phyloP scores from a whole-genome alignment of 2,113 vertebrate species.

The Tautogolabrus adspersus region DNA sequence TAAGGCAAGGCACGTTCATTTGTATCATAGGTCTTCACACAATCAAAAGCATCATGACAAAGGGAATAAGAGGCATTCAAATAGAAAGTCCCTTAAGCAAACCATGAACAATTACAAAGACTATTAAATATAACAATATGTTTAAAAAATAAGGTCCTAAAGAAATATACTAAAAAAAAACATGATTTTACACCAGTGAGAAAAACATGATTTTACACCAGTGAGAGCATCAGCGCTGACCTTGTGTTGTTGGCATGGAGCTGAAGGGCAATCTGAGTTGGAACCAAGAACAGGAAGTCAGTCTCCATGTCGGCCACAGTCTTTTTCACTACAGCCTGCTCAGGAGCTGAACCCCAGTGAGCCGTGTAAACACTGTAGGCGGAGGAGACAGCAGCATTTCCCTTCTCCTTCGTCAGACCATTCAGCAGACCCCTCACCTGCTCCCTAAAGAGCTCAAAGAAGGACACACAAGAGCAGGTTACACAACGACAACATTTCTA shows the following conservation, averaged over 20 bases:
- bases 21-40: no score
- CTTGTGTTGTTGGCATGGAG: conserved; percentile 81
- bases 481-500: not conserved
- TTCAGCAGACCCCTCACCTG: conserved; percentile 80
- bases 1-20: no score
- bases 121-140: no score
- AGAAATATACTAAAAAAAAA: no score
- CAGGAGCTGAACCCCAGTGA: conserved; percentile 71
- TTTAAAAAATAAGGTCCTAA: no score
- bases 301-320: conserved; percentile 86
- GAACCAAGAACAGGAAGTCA: conserved; percentile 88
- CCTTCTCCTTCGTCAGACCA: conserved; percentile 81
- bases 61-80: no score
- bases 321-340: conserved; percentile 81
- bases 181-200: no score
- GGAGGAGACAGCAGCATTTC: conserved; percentile 30
- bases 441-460: conserved; percentile 57
- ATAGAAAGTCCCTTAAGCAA: no score
- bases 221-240: conserved; percentile 70
- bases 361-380: conserved; percentile 81
- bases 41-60: no score
- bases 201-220: not conserved
- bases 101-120: no score
- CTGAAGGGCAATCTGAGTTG: conserved; percentile 82
- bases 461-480: not conserved